These are phyloP conservation scores for Oryctes rhinoceros DNA, from an alignment of 1,140 invertebrate species.

Conservation along the genomic window DNA sequence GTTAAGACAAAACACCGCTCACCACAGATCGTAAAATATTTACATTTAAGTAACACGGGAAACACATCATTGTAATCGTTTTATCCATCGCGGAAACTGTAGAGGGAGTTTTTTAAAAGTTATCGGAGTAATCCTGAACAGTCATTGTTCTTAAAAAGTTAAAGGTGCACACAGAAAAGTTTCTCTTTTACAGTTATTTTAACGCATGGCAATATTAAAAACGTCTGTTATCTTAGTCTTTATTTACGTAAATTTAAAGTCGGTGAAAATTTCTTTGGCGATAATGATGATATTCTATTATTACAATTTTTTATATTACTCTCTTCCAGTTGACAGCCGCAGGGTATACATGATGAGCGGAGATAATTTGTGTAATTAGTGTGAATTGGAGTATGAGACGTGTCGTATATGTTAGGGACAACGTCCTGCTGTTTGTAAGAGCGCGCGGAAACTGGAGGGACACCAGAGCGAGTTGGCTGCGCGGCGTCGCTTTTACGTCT, in stretches of 20 bases:
- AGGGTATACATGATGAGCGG: constrained; percentile 10
- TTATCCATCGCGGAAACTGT: neutral
- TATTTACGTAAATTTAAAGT: neutral
- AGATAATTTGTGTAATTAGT: constrained; percentile 37
- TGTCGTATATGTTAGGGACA: constrained; percentile 28
- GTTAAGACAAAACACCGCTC: constrained; percentile 16
- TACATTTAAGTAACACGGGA: constrained; percentile 1
- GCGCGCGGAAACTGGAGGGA: constrained; percentile 52
- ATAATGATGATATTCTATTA: neutral
- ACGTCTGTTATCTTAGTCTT: neutral
- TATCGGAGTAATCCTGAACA: neutral
- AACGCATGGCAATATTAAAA: constrained; percentile 19
- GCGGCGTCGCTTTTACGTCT: constrained; percentile 47
- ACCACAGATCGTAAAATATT: constrained; percentile 1
- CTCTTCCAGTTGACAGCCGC: neutral
- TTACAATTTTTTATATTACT: neutral
- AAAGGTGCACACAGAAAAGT: neutral
- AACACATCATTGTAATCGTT: constrained; percentile 17
- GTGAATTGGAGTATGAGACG: constrained; percentile 35
- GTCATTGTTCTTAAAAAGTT: neutral
- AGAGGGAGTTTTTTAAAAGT: neutral
- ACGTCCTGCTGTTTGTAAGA: constrained; percentile 49
- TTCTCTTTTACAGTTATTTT: neutral
- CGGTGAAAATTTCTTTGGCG: neutral
- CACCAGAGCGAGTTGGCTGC: constrained; percentile 46